Percentiles rank a stretch among this genome's conserved stretches.
These are phyloP conservation scores for Pygmarrhopalites habei DNA, from an alignment of 1,140 invertebrate species.

Conservation along the genomic window DNA sequence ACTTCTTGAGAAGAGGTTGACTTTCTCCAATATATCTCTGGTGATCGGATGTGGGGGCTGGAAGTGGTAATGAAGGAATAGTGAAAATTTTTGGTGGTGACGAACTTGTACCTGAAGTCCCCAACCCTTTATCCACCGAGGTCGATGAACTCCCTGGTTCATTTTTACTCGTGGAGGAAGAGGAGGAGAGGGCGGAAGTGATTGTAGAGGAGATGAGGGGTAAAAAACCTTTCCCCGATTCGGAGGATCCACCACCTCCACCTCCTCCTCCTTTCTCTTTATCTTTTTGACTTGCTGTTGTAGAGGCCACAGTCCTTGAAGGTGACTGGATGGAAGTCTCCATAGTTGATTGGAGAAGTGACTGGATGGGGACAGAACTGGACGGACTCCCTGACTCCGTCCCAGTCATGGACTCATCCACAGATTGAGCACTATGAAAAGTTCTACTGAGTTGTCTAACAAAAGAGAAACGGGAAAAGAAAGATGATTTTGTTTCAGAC, in stretches of 20 bases:
- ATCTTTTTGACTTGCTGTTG: neutral
- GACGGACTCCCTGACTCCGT: constrained; percentile 11
- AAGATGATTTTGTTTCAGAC: constrained; percentile 21
- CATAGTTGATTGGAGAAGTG: neutral
- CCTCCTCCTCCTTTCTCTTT: neutral
- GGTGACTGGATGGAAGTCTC: neutral
- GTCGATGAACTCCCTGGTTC: constrained; percentile 5
- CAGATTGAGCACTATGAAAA: constrained; percentile 1
- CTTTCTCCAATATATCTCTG: constrained; percentile 25
- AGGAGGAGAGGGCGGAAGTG: constrained; percentile 12
- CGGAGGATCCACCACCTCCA: neutral
- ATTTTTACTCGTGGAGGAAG: constrained; percentile 21
- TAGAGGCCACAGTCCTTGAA: neutral
- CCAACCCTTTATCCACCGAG: no score
- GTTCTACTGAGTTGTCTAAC: constrained; percentile 18
- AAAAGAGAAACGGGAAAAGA: constrained; percentile 34
- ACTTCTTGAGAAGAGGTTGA: constrained; percentile 35
- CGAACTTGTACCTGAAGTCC: neutral
- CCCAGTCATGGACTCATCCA: neutral
- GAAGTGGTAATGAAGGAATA: constrained; percentile 13
- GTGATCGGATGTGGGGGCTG: neutral
- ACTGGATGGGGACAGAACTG: constrained; percentile 12
- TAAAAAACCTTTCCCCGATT: neutral
- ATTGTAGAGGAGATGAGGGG: constrained; percentile 21
- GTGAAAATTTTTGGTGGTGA: constrained; percentile 6